Conservation (phyloP, 2,888 invertebrate species). For the Dyspetes luteomarginatus region DNA sequence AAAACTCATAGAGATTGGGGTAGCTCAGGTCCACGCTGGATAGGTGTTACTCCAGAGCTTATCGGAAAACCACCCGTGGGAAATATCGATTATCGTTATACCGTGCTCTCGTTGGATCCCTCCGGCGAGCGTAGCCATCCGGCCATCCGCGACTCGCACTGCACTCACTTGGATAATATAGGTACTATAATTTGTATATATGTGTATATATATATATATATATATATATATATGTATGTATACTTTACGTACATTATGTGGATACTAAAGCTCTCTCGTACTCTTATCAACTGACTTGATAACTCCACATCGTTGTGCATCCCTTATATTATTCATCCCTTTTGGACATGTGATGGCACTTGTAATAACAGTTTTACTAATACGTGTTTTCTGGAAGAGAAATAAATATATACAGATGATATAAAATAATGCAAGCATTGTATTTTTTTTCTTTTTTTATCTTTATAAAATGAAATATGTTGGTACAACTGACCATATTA, state of each 20-base stretch:
- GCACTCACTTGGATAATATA: conserved; percentile 50
- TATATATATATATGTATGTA: not conserved
- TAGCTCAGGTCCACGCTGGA: conserved; percentile 41
- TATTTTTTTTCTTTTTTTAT: too few relatives aligned
- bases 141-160: conserved; percentile 46
- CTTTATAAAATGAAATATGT: too few relatives aligned
- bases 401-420: too few relatives aligned
- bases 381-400: not conserved
- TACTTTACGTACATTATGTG: conserved; percentile 42
- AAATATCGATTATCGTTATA: conserved; percentile 66
- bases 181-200: conserved; percentile 27
- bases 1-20: conserved; percentile 54
- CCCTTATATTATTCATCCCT: conserved; percentile 29
- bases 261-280: conserved; percentile 49
- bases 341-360: conserved; percentile 20
- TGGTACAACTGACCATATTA: too few relatives aligned
- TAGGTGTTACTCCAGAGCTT: conserved; percentile 64
- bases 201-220: conserved; percentile 21
- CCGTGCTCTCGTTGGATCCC: conserved; percentile 35
- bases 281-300: conserved; percentile 53
- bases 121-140: conserved; percentile 50
- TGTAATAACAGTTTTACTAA: not conserved
- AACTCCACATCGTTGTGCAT: conserved; percentile 30
- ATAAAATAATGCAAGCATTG: too few relatives aligned
- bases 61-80: conserved; percentile 66